These are phyloP conservation scores for Microcebus jonahi DNA, from an alignment of 2,113 vertebrate genomes.

Conservation along the genomic window DNA sequence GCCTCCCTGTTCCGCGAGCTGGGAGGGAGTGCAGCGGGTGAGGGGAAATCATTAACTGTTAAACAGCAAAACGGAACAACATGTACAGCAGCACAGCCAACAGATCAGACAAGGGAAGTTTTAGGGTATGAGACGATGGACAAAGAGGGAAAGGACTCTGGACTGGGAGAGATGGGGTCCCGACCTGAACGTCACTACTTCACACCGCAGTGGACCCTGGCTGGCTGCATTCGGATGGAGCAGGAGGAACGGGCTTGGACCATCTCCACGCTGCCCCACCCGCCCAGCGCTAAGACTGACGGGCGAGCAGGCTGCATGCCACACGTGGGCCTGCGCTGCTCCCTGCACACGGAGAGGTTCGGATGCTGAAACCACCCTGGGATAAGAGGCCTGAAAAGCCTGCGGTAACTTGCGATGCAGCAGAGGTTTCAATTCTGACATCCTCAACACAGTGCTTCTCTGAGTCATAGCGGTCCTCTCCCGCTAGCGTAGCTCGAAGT, in stretches of 20 bases:
- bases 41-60: neutral
- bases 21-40: neutral
- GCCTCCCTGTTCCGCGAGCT: fast-evolving
- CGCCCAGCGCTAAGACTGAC: no score
- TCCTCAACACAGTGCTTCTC: fast-evolving
- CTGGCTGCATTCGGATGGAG: no score
- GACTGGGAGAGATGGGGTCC: no score
- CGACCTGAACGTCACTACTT: no score
- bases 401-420: fast-evolving
- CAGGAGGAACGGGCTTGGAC: no score
- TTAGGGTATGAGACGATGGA: no score
- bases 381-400: neutral
- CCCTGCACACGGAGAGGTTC: fast-evolving
- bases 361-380: fast-evolving
- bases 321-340: no score
- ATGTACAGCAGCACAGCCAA: fast-evolving
- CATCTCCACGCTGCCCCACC: no score
- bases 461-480: neutral
- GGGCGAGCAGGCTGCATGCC: no score
- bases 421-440: neutral
- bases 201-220: no score
- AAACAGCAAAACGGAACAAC: neutral
- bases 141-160: no score
- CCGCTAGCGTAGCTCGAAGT: neutral
- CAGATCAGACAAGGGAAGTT: neutral